phyloP scores from a whole-genome alignment of 1,140 invertebrate genomes.

The Drosophila neocordata region DNA sequence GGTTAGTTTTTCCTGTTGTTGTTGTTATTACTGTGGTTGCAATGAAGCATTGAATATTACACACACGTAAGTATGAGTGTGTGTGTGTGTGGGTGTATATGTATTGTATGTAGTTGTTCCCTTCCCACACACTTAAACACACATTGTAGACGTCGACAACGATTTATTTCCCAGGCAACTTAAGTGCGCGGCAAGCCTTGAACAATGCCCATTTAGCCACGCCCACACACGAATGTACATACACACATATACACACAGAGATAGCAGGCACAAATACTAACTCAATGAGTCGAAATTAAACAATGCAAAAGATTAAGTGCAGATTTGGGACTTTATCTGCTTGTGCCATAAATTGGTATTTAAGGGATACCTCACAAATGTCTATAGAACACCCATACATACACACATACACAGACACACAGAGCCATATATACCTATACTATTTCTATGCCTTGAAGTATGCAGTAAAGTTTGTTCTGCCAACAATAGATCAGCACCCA shows the following conservation, averaged over 20 bases:
- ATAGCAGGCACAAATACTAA: slow-evolving; percentile 33
- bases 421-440: slow-evolving; percentile 8
- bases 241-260: slow-evolving; percentile 14
- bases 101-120: slow-evolving; percentile 7
- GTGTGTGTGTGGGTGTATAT: not conserved
- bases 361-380: slow-evolving; percentile 82
- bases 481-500: slow-evolving; percentile 73
- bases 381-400: slow-evolving; percentile 60
- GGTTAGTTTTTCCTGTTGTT: slow-evolving; percentile 25
- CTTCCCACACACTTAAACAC: slow-evolving; percentile 13
- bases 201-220: slow-evolving; percentile 62
- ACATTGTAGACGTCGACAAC: slow-evolving; percentile 58
- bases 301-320: slow-evolving; percentile 83
- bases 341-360: slow-evolving; percentile 83
- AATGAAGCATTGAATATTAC: slow-evolving; percentile 79
- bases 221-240: slow-evolving; percentile 32
- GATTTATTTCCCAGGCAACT: slow-evolving; percentile 76
- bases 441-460: slow-evolving; percentile 55
- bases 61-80: slow-evolving; percentile 25
- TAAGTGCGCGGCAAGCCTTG: slow-evolving; percentile 55
- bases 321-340: slow-evolving; percentile 83
- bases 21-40: slow-evolving; percentile 62
- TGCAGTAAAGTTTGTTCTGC: slow-evolving; percentile 68
- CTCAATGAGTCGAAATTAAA: slow-evolving; percentile 83
- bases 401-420: slow-evolving; percentile 8